These are phyloP conservation scores for Drosophila pectinifera DNA, from an alignment of 1,140 invertebrate species.

Conservation along the genomic window DNA sequence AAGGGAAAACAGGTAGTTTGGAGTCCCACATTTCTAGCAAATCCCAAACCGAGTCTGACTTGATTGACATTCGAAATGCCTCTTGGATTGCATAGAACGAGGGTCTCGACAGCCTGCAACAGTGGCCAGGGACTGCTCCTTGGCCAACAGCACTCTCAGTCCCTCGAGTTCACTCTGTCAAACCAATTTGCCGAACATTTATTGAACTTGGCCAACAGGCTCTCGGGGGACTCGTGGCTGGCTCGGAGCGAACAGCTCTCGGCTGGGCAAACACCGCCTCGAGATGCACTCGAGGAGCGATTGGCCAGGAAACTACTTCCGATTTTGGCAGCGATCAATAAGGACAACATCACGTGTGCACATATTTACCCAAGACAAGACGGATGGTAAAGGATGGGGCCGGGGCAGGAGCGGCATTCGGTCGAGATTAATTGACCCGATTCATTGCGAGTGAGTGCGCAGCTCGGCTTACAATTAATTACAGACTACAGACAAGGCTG, in stretches of 20 bases:
- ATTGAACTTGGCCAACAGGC: slow-evolving; percentile 67
- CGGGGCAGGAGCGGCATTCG: slow-evolving; percentile 21
- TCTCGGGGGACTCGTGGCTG: slow-evolving; percentile 4
- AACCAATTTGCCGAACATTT: slow-evolving; percentile 78
- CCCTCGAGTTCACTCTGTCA: slow-evolving; percentile 62
- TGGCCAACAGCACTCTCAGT: slow-evolving; percentile 17
- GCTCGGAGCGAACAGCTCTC: not conserved
- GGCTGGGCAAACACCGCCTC: slow-evolving; percentile 53
- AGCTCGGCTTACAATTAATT: slow-evolving; percentile 82
- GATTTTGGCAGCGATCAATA: slow-evolving; percentile 52
- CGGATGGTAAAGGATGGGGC: not conserved
- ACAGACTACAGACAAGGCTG: slow-evolving; percentile 68
- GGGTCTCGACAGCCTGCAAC: slow-evolving; percentile 33
- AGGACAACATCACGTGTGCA: slow-evolving; percentile 30
- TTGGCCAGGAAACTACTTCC: slow-evolving; percentile 53
- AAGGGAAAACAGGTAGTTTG: not conserved
- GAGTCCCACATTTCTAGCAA: slow-evolving; percentile 12
- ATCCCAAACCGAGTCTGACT: slow-evolving; percentile 15
- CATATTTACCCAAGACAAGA: slow-evolving; percentile 24
- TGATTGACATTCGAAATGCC: slow-evolving; percentile 46
- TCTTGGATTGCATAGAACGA: slow-evolving; percentile 19
- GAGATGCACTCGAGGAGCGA: slow-evolving; percentile 58
- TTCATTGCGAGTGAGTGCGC: slow-evolving; percentile 66
- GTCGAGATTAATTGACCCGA: slow-evolving; percentile 82
- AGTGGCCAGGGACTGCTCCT: slow-evolving; percentile 7